Evolutionary conservation across 1,140 invertebrate genomes (phyloP).

Genomic region (Melitaea cinxia): DNA sequence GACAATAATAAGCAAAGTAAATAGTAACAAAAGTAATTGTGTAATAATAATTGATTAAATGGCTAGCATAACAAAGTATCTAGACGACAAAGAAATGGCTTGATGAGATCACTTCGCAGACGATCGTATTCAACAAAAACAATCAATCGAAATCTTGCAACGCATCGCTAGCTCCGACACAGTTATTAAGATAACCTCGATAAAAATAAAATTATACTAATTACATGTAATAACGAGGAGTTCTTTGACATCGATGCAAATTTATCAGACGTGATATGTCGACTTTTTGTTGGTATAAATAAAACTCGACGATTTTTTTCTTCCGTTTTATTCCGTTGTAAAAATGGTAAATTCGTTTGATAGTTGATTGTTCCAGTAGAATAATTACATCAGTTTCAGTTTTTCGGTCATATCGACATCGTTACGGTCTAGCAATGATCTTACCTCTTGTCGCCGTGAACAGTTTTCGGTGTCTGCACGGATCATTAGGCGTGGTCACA

Average conservation of each 20-base stretch:
- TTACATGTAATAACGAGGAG: conserved; percentile 6
- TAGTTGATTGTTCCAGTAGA: neutral
- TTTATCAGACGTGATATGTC: too few relatives aligned
- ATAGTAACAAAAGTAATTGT: neutral
- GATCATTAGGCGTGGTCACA: conserved; percentile 15
- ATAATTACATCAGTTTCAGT: conserved; percentile 44
- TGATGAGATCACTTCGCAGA: conserved; percentile 9
- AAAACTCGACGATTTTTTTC: too few relatives aligned
- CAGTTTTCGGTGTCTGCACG: conserved; percentile 16
- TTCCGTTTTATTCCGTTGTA: neutral
- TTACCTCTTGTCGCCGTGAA: conserved; percentile 51
- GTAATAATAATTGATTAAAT: too few relatives aligned
- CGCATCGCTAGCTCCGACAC: conserved; percentile 27
- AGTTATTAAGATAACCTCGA: conserved; percentile 8
- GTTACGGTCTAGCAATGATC: conserved; percentile 49
- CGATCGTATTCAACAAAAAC: conserved; percentile 18
- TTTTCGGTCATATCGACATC: conserved; percentile 57
- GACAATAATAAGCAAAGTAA: neutral
- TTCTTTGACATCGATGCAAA: conserved; percentile 20
- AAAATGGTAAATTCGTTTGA: neutral
- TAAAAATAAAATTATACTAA: conserved; percentile 1
- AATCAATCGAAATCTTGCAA: conserved; percentile 26
- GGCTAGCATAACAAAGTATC: neutral
- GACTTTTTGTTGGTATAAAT: too few relatives aligned
- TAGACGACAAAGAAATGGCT: neutral